Evolutionary conservation across 1,140 invertebrate species (phyloP).

Genomic region (Luehdorfia chinensis): DNA sequence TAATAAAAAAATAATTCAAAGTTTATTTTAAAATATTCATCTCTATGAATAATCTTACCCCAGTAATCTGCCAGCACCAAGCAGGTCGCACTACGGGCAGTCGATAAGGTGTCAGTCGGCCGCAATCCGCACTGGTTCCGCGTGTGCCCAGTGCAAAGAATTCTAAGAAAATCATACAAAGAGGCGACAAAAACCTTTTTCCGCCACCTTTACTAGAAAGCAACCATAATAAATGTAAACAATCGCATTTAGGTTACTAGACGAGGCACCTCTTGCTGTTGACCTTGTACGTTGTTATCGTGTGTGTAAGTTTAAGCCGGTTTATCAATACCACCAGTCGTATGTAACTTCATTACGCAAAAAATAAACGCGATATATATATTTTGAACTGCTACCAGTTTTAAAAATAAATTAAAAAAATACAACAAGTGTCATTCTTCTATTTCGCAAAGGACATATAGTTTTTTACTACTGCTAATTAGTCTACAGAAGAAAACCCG

Average conservation of each 20-base stretch:
- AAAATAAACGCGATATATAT: too few species aligned
- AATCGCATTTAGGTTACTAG: slow-evolving; percentile 12
- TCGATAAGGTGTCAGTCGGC: slow-evolving; percentile 39
- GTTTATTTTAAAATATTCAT: too few species aligned
- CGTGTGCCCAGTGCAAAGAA: slow-evolving; percentile 33
- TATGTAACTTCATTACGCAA: not conserved
- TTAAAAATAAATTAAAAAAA: too few species aligned
- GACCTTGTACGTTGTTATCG: slow-evolving; percentile 8
- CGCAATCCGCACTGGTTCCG: slow-evolving; percentile 34
- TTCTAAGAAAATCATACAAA: slow-evolving; percentile 33
- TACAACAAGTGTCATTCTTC: too few species aligned
- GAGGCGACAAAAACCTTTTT: slow-evolving; percentile 21
- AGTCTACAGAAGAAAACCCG: too few species aligned
- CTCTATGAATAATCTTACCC: too few species aligned
- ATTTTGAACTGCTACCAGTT: too few species aligned
- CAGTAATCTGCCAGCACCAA: too few species aligned
- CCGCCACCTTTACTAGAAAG: slow-evolving; percentile 20
- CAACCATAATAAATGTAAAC: not conserved
- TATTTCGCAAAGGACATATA: too few species aligned
- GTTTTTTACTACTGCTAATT: too few species aligned
- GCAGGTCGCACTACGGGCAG: slow-evolving; percentile 1
- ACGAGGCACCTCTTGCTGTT: not conserved
- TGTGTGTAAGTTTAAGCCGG: not conserved
- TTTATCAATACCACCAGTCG: slow-evolving; percentile 2
- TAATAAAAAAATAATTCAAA: too few species aligned